phyloP scores from a whole-genome alignment of 2,888 invertebrate genomes.

The Anaspis maculata region DNA sequence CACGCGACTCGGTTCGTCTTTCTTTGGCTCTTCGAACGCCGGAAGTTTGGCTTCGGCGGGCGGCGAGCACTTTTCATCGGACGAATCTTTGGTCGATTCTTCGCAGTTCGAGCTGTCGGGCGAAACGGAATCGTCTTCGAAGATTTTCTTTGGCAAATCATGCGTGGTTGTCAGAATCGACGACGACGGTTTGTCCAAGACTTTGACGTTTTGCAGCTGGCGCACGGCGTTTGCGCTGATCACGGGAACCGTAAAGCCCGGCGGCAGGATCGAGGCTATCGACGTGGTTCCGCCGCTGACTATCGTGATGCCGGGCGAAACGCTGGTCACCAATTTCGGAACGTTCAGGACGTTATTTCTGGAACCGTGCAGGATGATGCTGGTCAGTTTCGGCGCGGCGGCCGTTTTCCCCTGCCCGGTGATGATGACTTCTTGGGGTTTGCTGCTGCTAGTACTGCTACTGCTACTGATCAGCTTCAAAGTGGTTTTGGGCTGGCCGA shows the following conservation, averaged over 20 bases:
- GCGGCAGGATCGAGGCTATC: constrained; percentile 36
- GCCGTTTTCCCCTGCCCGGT: not conserved
- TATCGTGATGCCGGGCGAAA: constrained; percentile 36
- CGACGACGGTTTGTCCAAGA: constrained; percentile 42
- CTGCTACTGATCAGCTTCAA: constrained; percentile 25
- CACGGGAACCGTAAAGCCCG: constrained; percentile 38
- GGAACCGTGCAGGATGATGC: constrained; percentile 31
- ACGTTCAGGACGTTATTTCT: constrained; percentile 33
- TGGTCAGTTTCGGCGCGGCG: constrained; percentile 26
- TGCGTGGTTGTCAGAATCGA: constrained; percentile 48
- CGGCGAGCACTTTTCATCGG: constrained; percentile 28
- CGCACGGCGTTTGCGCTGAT: constrained; percentile 41
- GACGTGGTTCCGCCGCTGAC: constrained; percentile 38
- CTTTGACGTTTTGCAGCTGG: constrained; percentile 39
- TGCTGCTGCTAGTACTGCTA: not conserved
- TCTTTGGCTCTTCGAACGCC: too few species aligned
- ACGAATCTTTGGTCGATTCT: constrained; percentile 37
- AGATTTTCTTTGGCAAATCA: constrained; percentile 58
- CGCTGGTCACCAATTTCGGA: constrained; percentile 33
- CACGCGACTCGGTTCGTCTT: too few species aligned
- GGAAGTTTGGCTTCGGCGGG: constrained; percentile 17
- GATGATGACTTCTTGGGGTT: not conserved
- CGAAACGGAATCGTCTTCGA: constrained; percentile 58
- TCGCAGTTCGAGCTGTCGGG: constrained; percentile 47
- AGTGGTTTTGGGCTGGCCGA: constrained; percentile 25